A percentile compares a stretch with the other conserved stretches of the same genome.
These are phyloP conservation scores for Psilopogon haemacephalus DNA, from an alignment of 2,113 vertebrate species.

Conservation along the genomic window DNA sequence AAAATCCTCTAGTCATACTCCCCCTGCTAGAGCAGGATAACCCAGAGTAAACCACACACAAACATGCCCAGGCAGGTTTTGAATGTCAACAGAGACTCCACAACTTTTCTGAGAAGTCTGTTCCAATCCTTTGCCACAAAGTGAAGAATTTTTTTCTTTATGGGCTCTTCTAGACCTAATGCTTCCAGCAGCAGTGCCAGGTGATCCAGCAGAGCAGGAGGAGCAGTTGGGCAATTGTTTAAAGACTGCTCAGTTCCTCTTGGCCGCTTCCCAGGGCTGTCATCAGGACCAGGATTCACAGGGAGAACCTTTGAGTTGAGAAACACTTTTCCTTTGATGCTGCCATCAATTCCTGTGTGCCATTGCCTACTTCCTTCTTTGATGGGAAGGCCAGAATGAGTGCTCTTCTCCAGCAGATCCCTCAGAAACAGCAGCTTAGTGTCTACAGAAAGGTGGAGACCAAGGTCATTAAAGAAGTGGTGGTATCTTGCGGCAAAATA, in stretches of 20 bases:
- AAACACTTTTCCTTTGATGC: not conserved
- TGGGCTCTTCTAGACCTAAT: not conserved
- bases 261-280: not conserved
- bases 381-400: not conserved
- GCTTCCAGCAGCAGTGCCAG: accelerated
- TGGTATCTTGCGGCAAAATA: not conserved
- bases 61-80: too few species aligned
- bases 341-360: not conserved
- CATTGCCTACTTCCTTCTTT: not conserved
- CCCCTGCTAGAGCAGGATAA: too few species aligned
- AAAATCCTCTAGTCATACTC: too few species aligned
- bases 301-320: not conserved
- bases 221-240: not conserved
- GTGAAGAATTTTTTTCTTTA: too few species aligned
- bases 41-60: too few species aligned
- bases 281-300: not conserved
- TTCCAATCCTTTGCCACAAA: too few species aligned
- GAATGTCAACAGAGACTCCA: too few species aligned
- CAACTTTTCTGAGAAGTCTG: too few species aligned
- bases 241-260: not conserved
- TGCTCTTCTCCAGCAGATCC: not conserved
- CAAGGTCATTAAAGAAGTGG: not conserved
- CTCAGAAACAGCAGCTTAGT: not conserved
- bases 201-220: not conserved
- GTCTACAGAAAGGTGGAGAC: not conserved